A percentile compares a stretch with the other conserved stretches of the same genome.
Evolutionary conservation across 1,140 invertebrate species (phyloP).

Genomic region (Drosophila virilis): DNA sequence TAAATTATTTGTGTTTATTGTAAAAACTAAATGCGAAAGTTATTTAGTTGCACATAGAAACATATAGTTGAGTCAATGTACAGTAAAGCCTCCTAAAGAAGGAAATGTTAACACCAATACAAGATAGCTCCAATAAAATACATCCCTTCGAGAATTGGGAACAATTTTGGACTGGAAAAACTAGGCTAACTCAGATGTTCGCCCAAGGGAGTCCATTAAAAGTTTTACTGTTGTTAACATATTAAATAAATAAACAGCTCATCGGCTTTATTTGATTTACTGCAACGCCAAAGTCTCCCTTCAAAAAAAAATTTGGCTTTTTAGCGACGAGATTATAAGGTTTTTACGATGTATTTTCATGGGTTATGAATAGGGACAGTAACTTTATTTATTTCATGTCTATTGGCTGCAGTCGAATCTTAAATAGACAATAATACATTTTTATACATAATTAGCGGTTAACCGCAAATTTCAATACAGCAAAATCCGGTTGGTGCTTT

Average conservation of each 20-base stretch:
- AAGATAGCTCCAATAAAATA: too few relatives aligned
- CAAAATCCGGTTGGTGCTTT: slow-evolving; percentile 42
- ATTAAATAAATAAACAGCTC: too few relatives aligned
- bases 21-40: not conserved
- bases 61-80: not conserved
- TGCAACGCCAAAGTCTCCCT: too few relatives aligned
- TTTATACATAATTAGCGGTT: slow-evolving; percentile 81
- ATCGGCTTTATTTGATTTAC: too few relatives aligned
- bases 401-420: slow-evolving; percentile 45
- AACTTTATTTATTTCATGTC: slow-evolving; percentile 15
- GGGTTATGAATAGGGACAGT: not conserved
- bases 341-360: not conserved
- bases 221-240: too few relatives aligned
- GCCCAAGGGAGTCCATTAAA: too few relatives aligned
- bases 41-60: not conserved
- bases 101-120: not conserved
- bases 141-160: too few relatives aligned
- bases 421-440: slow-evolving; percentile 64
- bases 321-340: too few relatives aligned
- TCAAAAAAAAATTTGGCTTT: not conserved
- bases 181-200: too few relatives aligned
- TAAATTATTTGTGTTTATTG: slow-evolving; percentile 33
- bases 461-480: slow-evolving; percentile 76
- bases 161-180: too few relatives aligned
- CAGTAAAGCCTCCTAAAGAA: not conserved